Conservation (phyloP, 2,113 vertebrate genomes). For the Triplophysa siluroides region DNA sequence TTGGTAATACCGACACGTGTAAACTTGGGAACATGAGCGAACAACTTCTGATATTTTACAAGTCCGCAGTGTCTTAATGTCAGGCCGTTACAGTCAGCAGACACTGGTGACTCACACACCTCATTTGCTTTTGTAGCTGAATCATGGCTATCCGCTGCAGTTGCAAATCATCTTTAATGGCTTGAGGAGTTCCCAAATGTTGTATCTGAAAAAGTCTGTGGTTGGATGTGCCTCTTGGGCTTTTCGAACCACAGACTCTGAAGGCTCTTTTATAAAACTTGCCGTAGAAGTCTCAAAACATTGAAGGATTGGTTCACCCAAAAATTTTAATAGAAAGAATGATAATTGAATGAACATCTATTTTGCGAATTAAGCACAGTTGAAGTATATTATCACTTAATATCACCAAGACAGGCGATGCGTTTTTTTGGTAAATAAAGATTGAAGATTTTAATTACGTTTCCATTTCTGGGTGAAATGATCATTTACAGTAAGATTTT, state of each 20-base stretch:
- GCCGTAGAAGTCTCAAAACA: no score
- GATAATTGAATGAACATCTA: not conserved
- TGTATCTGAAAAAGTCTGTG: not conserved
- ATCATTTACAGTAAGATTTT: no score
- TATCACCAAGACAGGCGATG: no score
- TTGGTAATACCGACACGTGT: constrained; percentile 23
- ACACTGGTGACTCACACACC: constrained; percentile 70
- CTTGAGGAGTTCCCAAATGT: constrained; percentile 25
- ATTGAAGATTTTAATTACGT: no score
- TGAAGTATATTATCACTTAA: not conserved
- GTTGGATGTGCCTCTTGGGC: not conserved
- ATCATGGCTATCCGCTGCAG: constrained; percentile 54
- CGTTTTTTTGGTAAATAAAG: no score
- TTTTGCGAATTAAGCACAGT: no score
- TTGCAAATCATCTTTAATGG: constrained; percentile 37
- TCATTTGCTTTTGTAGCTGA: constrained; percentile 60
- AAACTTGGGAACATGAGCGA: constrained; percentile 29
- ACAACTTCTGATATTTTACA: constrained; percentile 46
- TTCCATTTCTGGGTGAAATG: no score
- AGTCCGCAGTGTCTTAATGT: constrained; percentile 51
- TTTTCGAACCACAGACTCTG: constrained; percentile 7
- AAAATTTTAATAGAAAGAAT: no score
- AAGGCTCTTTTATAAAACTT: no score
- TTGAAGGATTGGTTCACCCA: not conserved
- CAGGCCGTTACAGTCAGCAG: constrained; percentile 63